Base-by-base conservation (phyloP, 53 echinoderm and acorn worm species). In the Stichopus horrens region DNA sequence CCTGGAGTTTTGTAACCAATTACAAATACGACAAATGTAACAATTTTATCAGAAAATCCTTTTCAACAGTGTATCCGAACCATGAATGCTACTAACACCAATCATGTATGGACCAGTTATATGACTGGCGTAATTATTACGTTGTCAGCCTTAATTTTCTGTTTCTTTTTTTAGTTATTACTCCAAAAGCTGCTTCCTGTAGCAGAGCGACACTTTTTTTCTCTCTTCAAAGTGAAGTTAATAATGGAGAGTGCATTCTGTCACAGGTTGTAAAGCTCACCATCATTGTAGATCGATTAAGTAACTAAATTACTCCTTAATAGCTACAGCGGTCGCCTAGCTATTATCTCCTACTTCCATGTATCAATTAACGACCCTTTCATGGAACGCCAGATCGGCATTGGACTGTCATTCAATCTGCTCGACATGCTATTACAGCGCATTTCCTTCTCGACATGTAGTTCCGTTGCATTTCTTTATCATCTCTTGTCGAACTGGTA, bases 271-370 rank as follows among this genome's bases (percentile, higher is more conserved):
- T 56, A n/a, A 81, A 58, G 23, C 8, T 79, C 21, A 21, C 56
- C 18, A 2, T 37, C 37, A 81, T 81, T 56, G 55, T 81, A 55
- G 22, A 81, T 81, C 81, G 81, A 81, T 81, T 81, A 81, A 81
- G 81, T 81, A 81, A 81, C 81, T 81, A 54, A 81, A 81, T 81
- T 81, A 56, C 81, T 81, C 81, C 57, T 20, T 81, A 81, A 81
- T 81, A 58, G 81, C 81, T n/a, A 18, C 21, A 9, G 58, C 19
- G 58, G 81, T 58, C 81, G 81, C 81, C 81, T 81, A 55, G 21
- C 81, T 81, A 56, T 81, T 81, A 56, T 81, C 21, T 81, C 20
- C 21, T 8, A 56, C 81, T 57, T 21, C 58, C 81, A 58, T 81
- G 23, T 81, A 81, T 81, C 81, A 81, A 81, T 81, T 81, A 81